Base-by-base conservation (phyloP, 1,140 invertebrate genomes). In the Tyrophagus putrescentiae region DNA sequence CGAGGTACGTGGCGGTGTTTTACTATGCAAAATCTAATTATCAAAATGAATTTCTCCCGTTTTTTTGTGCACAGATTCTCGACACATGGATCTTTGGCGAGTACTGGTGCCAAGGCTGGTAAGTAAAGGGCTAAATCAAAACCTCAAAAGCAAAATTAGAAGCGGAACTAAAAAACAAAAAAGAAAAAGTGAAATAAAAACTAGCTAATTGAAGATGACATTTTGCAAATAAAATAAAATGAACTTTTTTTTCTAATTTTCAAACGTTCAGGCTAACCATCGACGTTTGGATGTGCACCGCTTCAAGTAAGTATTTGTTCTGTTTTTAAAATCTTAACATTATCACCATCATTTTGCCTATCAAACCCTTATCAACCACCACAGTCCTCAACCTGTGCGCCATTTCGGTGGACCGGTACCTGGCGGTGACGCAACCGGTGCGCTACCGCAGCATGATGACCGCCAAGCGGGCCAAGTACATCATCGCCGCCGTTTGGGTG, bases 211-310 rank as follows among this genome's bases (percentile, higher is more conserved):
- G n/a, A n/a, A n/a, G n/a, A n/a, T n/a, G n/a, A n/a, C n/a, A n/a
- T n/a, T n/a, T n/a, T n/a, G n/a, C n/a, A n/a, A n/a, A n/a, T n/a
- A n/a, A n/a, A n/a, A n/a, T n/a, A n/a, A n/a, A n/a, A n/a, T n/a
- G n/a, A n/a, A 16, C 21, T 16, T 50, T 50, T 50, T 9, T 50
- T 50, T 36, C 9, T 57, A 39, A 41, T 34, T 32, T 56, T 31
- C 21, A 16, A 25, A 18, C 3, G 9, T 27, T 16, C 33, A 59
- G 57, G 62, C 73, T 92, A 60, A 89, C 90, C 0, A 81, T 93
- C 23, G 93, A 96, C 72, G 92, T 96, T 1, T 90, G 91, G 84
- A 85, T 96, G 83, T 87, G 91, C 72, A 96, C 92, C 0, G 90
- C 92, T 16, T 45, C 41, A 28, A 59, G 57, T 59, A 59, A 45